phyloP scores from a whole-genome alignment of 1,140 invertebrate genomes.

The Asobara japonica region DNA sequence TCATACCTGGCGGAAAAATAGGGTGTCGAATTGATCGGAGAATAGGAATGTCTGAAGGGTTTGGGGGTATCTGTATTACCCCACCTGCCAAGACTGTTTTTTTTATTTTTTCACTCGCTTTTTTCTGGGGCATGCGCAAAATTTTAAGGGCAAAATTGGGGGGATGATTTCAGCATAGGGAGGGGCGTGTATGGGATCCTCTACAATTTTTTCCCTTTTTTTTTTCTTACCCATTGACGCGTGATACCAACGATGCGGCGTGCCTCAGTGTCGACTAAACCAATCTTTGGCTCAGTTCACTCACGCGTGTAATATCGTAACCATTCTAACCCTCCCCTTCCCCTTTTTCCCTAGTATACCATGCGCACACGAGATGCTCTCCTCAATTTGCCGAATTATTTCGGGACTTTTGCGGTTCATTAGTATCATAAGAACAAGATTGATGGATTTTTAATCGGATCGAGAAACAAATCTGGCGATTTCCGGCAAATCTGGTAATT shows the following conservation, averaged over 20 bases:
- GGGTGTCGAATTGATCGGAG: constrained; percentile 25
- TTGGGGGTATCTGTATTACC: constrained; percentile 30
- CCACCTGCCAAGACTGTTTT: constrained; percentile 40
- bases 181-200: constrained; percentile 43
- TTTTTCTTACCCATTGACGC: constrained; percentile 58
- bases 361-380: not conserved
- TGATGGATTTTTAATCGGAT: not conserved
- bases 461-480: no score
- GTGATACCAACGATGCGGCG: constrained; percentile 56
- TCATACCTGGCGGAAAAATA: constrained; percentile 35
- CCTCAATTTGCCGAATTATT: constrained; percentile 21
- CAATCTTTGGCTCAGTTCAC: constrained; percentile 63
- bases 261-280: constrained; percentile 64
- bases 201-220: constrained; percentile 43
- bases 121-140: not conserved
- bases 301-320: constrained; percentile 48
- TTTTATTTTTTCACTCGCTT: not conserved
- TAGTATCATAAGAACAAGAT: not conserved
- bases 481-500: no score
- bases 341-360: not conserved
- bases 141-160: not conserved
- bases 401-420: not conserved
- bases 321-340: not conserved
- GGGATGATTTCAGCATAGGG: not conserved
- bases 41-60: constrained; percentile 33